Percentiles rank a stretch among this genome's conserved stretches.
Evolutionary conservation across 37 sponge, comb jelly and placozoan species (phyloP).

Genomic region (Aplysina aerophoba): DNA sequence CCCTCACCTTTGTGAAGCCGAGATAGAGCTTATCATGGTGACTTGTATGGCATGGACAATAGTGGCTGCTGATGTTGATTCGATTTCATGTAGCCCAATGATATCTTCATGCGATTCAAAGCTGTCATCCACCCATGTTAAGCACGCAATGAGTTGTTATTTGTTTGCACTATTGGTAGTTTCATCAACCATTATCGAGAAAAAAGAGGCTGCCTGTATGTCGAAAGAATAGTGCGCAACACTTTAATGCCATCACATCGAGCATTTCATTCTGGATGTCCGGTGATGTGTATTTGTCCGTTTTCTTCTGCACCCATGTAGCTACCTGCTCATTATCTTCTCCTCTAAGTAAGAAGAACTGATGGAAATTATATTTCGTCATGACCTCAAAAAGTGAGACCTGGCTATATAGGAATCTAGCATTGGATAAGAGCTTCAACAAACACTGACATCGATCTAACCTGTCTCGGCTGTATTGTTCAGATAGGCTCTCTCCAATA

Average conservation of each 20-base stretch:
- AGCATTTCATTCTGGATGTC: conserved; percentile 43
- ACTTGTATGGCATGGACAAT: not conserved
- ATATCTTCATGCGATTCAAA: conserved; percentile 16
- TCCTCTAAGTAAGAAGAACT: not conserved
- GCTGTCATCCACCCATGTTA: not conserved
- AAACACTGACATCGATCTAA: not conserved
- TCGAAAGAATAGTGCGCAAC: not conserved
- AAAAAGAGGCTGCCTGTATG: not conserved
- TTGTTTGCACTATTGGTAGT: not conserved
- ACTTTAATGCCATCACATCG: conserved; percentile 2
- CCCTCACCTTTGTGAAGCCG: not conserved
- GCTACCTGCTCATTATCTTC: not conserved
- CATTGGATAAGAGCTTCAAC: conserved; percentile 25
- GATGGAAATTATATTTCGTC: not conserved
- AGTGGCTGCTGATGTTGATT: not conserved
- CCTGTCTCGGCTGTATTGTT: not conserved
- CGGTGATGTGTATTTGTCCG: conserved; percentile 52
- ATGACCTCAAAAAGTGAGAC: not conserved
- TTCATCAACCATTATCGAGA: not conserved
- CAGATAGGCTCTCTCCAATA: not conserved
- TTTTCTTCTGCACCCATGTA: conserved; percentile 33
- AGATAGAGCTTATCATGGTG: not conserved
- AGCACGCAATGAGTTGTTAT: not conserved
- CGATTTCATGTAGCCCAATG: not conserved
- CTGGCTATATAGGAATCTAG: conserved; percentile 23